Conservation (phyloP, 2,797 vertebrate species). For the Mionectes olivaceus region DNA sequence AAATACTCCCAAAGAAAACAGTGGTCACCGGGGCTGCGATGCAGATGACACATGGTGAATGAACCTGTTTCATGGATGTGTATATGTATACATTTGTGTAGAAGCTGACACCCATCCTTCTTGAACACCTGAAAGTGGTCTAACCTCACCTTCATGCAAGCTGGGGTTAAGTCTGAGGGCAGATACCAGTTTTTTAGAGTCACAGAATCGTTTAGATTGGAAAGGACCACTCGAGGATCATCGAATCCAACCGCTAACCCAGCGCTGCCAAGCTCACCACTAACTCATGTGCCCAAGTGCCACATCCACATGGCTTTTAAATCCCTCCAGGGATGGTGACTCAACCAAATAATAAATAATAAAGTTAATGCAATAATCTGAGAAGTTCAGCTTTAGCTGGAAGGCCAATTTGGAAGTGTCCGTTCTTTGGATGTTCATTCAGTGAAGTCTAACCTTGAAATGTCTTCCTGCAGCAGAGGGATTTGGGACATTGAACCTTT, state of each 20-base stretch:
- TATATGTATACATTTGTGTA: neutral
- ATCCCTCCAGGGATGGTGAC: neutral
- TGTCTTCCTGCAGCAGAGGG: neutral
- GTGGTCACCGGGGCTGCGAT: fast-evolving
- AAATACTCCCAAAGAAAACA: neutral
- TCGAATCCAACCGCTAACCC: fast-evolving
- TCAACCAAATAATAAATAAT: neutral
- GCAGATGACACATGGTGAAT: fast-evolving
- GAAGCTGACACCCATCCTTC: neutral
- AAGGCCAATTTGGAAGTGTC: neutral
- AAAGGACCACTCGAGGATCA: neutral
- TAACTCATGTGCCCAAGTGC: neutral
- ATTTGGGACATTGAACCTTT: neutral
- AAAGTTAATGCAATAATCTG: neutral
- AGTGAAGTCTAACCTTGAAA: neutral
- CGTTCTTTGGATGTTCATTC: neutral
- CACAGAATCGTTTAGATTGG: neutral
- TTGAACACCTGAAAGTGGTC: neutral
- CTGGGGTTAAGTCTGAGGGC: neutral
- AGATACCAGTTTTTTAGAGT: neutral
- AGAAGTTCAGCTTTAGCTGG: neutral
- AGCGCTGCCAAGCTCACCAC: neutral
- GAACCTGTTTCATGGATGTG: neutral
- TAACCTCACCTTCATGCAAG: neutral
- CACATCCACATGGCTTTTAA: neutral